Conservation (phyloP, 2,888 invertebrate species). For the Hipparchia sbordonii region DNA sequence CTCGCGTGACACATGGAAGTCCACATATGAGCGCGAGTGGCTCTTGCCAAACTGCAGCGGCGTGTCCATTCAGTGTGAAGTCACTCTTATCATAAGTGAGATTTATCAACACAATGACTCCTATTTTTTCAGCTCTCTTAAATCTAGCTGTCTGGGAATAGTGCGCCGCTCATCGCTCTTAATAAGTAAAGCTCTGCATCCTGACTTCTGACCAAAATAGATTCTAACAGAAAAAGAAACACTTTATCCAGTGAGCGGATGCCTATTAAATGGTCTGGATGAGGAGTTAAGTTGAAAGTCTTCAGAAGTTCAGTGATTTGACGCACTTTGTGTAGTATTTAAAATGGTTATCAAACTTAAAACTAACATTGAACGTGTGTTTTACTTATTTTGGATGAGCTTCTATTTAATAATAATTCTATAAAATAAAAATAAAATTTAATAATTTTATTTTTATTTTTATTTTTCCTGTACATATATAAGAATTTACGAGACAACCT, state of each 20-base stretch:
- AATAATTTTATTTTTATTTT: too few species aligned
- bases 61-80: not conserved
- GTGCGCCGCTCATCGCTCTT: slow-evolving; percentile 10
- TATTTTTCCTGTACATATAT: too few species aligned
- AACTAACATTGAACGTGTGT: too few species aligned
- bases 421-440: too few species aligned
- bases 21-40: too few species aligned
- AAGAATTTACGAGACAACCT: too few species aligned
- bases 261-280: not conserved
- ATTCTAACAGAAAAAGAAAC: not conserved
- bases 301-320: too few species aligned
- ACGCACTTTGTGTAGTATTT: too few species aligned
- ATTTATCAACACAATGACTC: slow-evolving; percentile 16
- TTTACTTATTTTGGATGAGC: too few species aligned
- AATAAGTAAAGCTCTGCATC: not conserved
- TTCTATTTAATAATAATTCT: too few species aligned
- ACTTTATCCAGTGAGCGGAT: not conserved
- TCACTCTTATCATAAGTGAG: not conserved
- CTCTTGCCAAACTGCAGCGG: not conserved
- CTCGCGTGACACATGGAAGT: too few species aligned
- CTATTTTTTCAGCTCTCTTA: slow-evolving; percentile 3
- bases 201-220: not conserved
- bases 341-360: too few species aligned
- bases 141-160: slow-evolving; percentile 15
- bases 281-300: not conserved